Percentiles rank a stretch among this genome's conserved stretches.
Evolutionary conservation across 2,113 vertebrate genomes (phyloP).

Genomic region (Pogonocichla stellata): DNA sequence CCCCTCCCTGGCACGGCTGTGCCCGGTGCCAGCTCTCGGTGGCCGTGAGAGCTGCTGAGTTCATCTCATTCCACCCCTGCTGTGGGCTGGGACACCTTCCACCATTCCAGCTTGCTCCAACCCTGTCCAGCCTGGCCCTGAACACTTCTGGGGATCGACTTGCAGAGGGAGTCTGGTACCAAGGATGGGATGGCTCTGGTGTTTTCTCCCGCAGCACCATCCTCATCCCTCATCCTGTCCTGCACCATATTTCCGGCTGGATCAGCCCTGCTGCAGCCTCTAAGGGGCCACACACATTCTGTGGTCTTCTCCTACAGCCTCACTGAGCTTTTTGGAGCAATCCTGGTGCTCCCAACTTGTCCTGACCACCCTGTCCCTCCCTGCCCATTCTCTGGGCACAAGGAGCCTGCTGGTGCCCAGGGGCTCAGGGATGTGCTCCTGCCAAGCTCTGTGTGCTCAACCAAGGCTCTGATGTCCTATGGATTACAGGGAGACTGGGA

Average conservation of each 20-base stretch:
- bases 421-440: background rate
- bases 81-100: background rate
- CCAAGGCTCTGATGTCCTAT: background rate
- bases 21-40: background rate
- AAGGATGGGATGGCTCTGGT: background rate
- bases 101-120: background rate
- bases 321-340: background rate
- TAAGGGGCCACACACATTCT: rapidly evolving
- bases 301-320: background rate
- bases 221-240: background rate
- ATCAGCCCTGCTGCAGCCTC: background rate
- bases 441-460: rapidly evolving
- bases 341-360: background rate
- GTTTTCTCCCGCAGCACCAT: background rate
- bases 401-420: background rate
- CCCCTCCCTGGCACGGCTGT: background rate
- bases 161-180: background rate
- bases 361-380: background rate
- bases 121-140: background rate
- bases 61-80: background rate
- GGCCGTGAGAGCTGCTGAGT: background rate
- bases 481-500: background rate
- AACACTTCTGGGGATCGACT: rapidly evolving
- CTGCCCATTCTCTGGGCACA: background rate
- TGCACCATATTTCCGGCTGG: background rate